These are phyloP conservation scores for Dendrolimus houi DNA, from an alignment of 2,888 invertebrate genomes.

Conservation along the genomic window DNA sequence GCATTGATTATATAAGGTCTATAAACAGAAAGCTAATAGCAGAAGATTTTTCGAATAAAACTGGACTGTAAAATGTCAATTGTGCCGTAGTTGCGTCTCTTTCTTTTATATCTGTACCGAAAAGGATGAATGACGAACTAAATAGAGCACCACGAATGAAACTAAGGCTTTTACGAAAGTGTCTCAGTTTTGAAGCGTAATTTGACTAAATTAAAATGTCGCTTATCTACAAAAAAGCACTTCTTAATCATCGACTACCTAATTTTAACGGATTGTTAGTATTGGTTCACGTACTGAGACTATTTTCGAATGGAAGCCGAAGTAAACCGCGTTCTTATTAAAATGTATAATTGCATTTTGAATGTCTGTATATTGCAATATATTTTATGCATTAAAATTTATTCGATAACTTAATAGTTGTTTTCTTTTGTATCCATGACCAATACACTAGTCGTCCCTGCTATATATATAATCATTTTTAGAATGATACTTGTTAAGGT, in stretches of 20 bases:
- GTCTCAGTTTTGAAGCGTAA: not conserved
- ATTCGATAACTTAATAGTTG: slow-evolving; percentile 14
- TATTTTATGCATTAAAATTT: slow-evolving; percentile 9
- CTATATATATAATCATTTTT: too few species aligned
- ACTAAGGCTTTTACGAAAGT: not conserved
- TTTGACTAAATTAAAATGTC: too few species aligned
- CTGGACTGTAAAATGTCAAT: slow-evolving; percentile 1
- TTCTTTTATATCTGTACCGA: slow-evolving; percentile 24
- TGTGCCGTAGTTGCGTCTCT: slow-evolving; percentile 19
- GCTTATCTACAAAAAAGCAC: too few species aligned
- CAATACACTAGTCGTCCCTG: too few species aligned
- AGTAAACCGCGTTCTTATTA: too few species aligned
- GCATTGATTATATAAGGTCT: too few species aligned
- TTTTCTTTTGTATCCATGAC: not conserved
- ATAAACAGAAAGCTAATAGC: too few species aligned
- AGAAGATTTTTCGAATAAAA: not conserved
- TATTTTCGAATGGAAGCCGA: too few species aligned
- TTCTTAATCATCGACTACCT: too few species aligned
- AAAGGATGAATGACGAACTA: slow-evolving; percentile 16
- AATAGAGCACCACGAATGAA: not conserved
- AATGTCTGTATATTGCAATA: slow-evolving; percentile 9
- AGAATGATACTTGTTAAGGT: too few species aligned
- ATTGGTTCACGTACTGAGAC: too few species aligned
- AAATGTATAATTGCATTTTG: not conserved
- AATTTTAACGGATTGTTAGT: too few species aligned